phyloP scores from a whole-genome alignment of 2,797 vertebrate species.

The Eleutherodactylus coqui region DNA sequence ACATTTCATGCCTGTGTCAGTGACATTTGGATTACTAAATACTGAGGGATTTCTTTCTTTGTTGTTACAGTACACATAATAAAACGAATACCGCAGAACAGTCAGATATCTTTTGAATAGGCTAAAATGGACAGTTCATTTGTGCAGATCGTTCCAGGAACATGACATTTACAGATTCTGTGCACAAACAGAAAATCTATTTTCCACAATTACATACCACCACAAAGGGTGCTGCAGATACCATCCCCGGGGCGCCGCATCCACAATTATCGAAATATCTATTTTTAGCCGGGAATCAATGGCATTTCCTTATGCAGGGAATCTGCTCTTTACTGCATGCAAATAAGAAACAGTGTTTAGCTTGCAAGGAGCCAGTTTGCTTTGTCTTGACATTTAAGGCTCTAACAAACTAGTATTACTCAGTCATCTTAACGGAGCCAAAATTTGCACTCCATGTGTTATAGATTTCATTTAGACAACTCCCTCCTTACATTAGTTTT shows the following conservation, averaged over 20 bases:
- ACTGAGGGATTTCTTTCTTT: not conserved
- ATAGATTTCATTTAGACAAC: conserved; percentile 3
- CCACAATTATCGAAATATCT: conserved; percentile 46
- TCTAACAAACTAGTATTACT: conserved; percentile 14
- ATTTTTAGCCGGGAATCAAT: conserved; percentile 58
- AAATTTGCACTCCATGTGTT: not conserved
- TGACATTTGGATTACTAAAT: not conserved
- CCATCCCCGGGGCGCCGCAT: not conserved
- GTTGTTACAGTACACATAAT: not conserved
- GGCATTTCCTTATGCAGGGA: conserved; percentile 49
- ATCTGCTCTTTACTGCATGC: conserved; percentile 40
- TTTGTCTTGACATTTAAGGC: conserved; percentile 43
- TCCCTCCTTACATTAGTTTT: not conserved
- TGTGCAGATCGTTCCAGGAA: not conserved
- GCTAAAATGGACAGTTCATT: not conserved
- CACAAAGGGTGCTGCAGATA: conserved; percentile 12
- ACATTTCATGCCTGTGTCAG: not conserved
- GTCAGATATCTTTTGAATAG: not conserved
- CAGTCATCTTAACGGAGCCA: conserved; percentile 1
- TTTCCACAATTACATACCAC: conserved; percentile 14
- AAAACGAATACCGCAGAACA: not conserved
- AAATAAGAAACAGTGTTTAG: conserved; percentile 49
- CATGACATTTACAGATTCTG: conserved; percentile 8
- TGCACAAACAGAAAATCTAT: not conserved
- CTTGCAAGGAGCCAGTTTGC: conserved; percentile 22